Evolutionary conservation across 2,888 invertebrate species (phyloP).

Genomic region (Ceraclea dissimilis): DNA sequence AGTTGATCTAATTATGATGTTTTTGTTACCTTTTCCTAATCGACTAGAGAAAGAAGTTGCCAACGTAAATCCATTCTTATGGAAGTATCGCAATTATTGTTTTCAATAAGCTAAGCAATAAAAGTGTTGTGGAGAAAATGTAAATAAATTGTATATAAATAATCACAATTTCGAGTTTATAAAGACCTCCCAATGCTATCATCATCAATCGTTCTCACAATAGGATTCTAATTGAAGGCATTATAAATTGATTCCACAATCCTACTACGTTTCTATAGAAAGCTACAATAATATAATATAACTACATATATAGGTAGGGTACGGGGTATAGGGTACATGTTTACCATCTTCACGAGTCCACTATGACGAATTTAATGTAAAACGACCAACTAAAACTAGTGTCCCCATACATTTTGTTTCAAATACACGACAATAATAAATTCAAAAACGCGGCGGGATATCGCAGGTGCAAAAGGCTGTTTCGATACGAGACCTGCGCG

Average conservation of each 20-base stretch:
- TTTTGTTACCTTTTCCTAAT: too few relatives aligned
- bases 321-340: too few relatives aligned
- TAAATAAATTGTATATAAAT: too few relatives aligned
- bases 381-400: conserved; percentile 24
- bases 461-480: conserved; percentile 11
- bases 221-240: conserved; percentile 1
- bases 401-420: conserved; percentile 26
- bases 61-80: too few relatives aligned
- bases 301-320: too few relatives aligned
- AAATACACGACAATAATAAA: conserved; percentile 26
- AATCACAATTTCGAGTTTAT: too few relatives aligned
- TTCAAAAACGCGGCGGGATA: conserved; percentile 22
- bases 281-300: too few relatives aligned
- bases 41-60: too few relatives aligned
- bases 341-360: conserved; percentile 13
- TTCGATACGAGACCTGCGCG: background rate
- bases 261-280: background rate
- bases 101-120: too few relatives aligned
- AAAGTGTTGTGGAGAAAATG: too few relatives aligned
- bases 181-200: background rate
- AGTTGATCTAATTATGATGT: too few relatives aligned
- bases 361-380: conserved; percentile 18
- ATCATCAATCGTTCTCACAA: conserved; percentile 2
- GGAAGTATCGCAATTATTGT: too few relatives aligned
- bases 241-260: conserved; percentile 2